phyloP scores from a whole-genome alignment of 2,113 vertebrate species.

The Neogobius melanostomus region DNA sequence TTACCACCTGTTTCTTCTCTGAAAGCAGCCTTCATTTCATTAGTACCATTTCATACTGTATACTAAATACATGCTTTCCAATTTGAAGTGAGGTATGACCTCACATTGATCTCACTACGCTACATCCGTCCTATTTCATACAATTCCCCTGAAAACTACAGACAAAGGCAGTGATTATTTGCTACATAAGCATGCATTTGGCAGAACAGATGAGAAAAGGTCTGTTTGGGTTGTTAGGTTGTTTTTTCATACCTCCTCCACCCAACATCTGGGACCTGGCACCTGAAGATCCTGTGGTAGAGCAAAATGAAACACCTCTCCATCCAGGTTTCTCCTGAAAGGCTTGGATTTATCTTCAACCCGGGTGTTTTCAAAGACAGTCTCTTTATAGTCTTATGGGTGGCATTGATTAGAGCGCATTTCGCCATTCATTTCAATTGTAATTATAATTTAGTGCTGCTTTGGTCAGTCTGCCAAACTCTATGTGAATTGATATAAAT shows the following conservation, averaged over 20 bases:
- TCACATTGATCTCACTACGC: slow-evolving; percentile 12
- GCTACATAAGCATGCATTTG: slow-evolving; percentile 9
- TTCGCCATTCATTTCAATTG: too few species aligned
- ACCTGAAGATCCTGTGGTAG: slow-evolving; percentile 15
- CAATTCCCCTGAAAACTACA: slow-evolving; percentile 12
- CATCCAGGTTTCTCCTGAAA: slow-evolving; percentile 32
- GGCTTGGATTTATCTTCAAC: slow-evolving; percentile 36
- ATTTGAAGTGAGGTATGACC: background rate
- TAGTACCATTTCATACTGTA: background rate
- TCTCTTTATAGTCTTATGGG: background rate
- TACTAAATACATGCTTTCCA: background rate
- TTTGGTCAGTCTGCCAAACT: too few species aligned
- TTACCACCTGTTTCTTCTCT: background rate
- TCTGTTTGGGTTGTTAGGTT: background rate
- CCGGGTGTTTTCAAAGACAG: background rate
- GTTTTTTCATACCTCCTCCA: slow-evolving; percentile 28
- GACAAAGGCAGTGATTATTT: slow-evolving; percentile 23
- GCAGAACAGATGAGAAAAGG: slow-evolving; percentile 2
- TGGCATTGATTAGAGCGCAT: background rate
- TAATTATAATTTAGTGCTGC: too few species aligned
- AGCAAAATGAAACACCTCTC: slow-evolving; percentile 60
- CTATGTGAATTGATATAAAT: too few species aligned
- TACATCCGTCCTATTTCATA: background rate
- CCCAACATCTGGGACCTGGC: slow-evolving; percentile 41
- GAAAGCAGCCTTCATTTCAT: too few species aligned